Evolutionary conservation across 2,797 vertebrate species (phyloP), one percentile per base, ranked within the genome.

Genomic region (Meriones psammophilus): DNA sequence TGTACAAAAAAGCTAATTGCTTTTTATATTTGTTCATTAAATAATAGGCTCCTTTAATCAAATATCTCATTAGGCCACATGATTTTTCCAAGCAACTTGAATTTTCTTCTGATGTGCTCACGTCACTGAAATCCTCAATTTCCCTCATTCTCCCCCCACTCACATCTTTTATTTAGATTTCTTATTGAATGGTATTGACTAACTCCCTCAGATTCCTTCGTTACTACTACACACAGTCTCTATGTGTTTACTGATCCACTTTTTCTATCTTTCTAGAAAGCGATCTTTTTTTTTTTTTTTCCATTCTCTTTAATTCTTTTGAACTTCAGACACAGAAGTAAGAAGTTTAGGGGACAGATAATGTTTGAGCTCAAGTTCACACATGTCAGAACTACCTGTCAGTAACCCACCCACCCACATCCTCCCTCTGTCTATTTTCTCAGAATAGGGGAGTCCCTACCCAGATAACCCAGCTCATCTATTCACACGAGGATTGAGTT

Each of bases 1-100:
- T 91, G 36, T 54, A 76, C 39, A 76, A 92, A 83, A 93, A 83
- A 93, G 12, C 56, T 60, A 93, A 94, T 94, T 69, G 14, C 62
- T 60, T 96, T 96, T 85, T 64, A 39, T 88, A 54, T 95, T 96
- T 95, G 28, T 80, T 89, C 58, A 33, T 92, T 97, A 95, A 90
- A 93, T 89, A 97, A 96, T 89, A 64, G 81, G 58, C 13, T 90
- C 69, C 36, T 91, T 92, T 86, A 95, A 90, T 90, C 64, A 89
- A 78, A 73, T 92, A 2, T 58, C 69, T 78, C 79, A 87, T 73
- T 84, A 93, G 71, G 24, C 54, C 36, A 10, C 20, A 2, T 17
- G 66, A 4, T 15, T 94, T 90, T 83, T 80, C 92, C 39, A 85
- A 95, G 64, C 58, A 87, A 76, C 24, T 87, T 74, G 4, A 14